Evolutionary conservation across 2,113 vertebrate species (phyloP).

Genomic region (Edolisoma coerulescens): DNA sequence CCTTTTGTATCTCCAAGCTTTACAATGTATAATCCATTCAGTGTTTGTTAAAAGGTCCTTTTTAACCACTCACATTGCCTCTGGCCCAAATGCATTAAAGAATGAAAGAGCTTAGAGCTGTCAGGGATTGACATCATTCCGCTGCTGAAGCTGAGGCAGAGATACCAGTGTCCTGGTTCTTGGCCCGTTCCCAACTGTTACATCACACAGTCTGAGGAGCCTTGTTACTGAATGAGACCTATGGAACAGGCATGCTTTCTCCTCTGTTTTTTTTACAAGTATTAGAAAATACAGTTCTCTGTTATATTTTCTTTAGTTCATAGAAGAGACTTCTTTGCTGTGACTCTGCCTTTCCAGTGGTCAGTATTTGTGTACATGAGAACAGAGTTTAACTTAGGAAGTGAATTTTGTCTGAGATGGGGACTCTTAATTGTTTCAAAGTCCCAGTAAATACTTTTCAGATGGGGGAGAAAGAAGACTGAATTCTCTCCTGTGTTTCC

Average conservation of each 20-base stretch:
- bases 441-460: not conserved
- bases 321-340: not conserved
- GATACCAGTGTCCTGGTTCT: not conserved
- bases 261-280: not conserved
- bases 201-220: not conserved
- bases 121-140: not conserved
- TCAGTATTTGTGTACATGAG: not conserved
- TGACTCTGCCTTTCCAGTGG: not conserved
- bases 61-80: not conserved
- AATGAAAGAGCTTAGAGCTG: not conserved
- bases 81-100: conserved; percentile 28
- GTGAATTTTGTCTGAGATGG: not conserved
- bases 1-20: not conserved
- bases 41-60: not conserved
- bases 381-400: not conserved
- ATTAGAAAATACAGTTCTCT: not conserved
- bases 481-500: not conserved
- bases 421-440: not conserved
- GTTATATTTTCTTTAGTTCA: not conserved
- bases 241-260: not conserved
- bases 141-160: not conserved
- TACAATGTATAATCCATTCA: not conserved
- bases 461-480: not conserved
- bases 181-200: not conserved
- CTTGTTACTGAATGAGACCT: not conserved